Evolutionary conservation across 64 coral and sea anemone species (phyloP).

Genomic region (Montipora cactus): DNA sequence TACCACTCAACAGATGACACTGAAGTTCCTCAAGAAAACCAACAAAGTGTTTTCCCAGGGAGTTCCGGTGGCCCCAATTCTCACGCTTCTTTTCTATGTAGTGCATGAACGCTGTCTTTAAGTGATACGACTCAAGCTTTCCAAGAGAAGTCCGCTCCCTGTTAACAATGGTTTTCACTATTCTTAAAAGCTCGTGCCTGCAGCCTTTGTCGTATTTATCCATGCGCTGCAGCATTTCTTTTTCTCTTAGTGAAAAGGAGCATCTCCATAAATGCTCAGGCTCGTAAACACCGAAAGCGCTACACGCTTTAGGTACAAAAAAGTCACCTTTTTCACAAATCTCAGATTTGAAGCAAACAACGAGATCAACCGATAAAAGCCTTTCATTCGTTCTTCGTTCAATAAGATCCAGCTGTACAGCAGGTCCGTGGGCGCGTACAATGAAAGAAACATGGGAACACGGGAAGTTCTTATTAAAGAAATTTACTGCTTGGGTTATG

Average conservation of each 20-base stretch:
- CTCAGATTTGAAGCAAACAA: slow-evolving; percentile 30
- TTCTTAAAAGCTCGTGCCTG: slow-evolving; percentile 61
- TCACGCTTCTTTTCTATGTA: not conserved
- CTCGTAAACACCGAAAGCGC: not conserved
- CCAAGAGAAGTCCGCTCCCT: slow-evolving; percentile 11
- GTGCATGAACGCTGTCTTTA: slow-evolving; percentile 75
- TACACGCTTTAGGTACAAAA: slow-evolving; percentile 43
- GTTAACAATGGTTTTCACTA: slow-evolving; percentile 61
- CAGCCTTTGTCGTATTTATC: slow-evolving; percentile 42
- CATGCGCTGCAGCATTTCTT: slow-evolving; percentile 39
- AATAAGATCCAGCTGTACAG: slow-evolving; percentile 59
- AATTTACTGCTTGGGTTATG: not conserved
- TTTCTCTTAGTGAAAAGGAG: slow-evolving; percentile 70
- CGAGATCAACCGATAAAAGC: slow-evolving; percentile 61
- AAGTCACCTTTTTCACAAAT: not conserved
- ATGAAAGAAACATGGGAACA: not conserved
- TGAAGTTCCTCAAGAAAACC: slow-evolving; percentile 20
- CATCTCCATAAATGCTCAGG: slow-evolving; percentile 49
- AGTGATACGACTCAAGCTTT: slow-evolving; percentile 58
- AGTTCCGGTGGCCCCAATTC: not conserved
- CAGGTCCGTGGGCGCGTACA: slow-evolving; percentile 52
- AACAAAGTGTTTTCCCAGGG: slow-evolving; percentile 37
- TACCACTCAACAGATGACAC: not conserved
- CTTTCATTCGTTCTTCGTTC: not conserved
- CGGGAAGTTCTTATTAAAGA: not conserved